phyloP scores from a whole-genome alignment of 1,140 invertebrate genomes.

The Bombus superbus region DNA sequence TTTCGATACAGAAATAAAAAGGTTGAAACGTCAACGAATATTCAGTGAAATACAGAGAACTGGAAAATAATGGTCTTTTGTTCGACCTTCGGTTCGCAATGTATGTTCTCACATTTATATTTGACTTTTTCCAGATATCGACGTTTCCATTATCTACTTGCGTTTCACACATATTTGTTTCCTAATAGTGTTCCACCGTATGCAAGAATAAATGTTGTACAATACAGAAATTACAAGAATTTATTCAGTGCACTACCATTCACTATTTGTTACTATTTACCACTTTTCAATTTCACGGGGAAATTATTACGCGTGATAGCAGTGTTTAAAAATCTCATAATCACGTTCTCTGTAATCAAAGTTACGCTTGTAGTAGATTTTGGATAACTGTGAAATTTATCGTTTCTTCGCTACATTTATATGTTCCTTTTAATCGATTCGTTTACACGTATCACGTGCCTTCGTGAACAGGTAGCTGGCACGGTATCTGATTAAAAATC shows the following conservation, averaged over 20 bases:
- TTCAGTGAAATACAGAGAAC: not conserved
- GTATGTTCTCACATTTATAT: not conserved
- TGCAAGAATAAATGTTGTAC: not conserved
- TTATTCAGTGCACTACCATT: not conserved
- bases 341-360: no score
- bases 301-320: not conserved
- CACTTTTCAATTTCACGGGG: not conserved
- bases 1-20: not conserved
- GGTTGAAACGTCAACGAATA: not conserved
- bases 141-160: conserved; percentile 6
- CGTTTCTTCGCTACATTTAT: no score
- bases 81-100: not conserved
- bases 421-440: no score
- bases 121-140: not conserved
- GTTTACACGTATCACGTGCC: no score
- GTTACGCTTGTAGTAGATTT: no score
- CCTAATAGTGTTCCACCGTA: not conserved
- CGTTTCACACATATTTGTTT: not conserved
- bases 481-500: no score
- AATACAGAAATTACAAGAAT: not conserved
- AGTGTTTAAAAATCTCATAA: no score
- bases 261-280: not conserved
- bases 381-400: no score
- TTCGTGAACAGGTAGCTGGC: no score
- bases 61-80: conserved; percentile 12